Conservation (phyloP, 2,888 invertebrate species). For the Diabrotica balteata region DNA sequence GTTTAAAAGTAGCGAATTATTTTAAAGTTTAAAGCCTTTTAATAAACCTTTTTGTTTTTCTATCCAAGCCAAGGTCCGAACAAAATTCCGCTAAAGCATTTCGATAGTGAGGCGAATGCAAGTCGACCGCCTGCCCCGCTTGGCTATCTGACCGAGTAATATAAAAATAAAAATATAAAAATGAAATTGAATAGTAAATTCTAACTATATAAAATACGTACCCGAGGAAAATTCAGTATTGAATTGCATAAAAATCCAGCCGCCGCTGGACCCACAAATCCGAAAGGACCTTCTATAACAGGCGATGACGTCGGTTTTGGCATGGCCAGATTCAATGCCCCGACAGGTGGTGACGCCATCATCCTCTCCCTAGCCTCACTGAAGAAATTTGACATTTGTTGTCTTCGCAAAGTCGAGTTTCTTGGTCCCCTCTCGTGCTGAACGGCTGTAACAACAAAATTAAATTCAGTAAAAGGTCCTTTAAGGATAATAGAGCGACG, state of each 20-base stretch:
- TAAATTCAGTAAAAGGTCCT: constrained; percentile 24
- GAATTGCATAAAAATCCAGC: constrained; percentile 36
- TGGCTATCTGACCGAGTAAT: no score
- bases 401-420: constrained; percentile 91
- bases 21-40: no score
- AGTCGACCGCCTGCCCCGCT: no score
- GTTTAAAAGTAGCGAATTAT: no score
- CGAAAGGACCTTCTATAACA: constrained; percentile 43
- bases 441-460: constrained; percentile 75
- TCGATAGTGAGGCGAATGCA: no score
- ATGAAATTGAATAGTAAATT: no score
- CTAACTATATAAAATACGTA: constrained; percentile 33
- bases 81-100: no score
- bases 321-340: constrained; percentile 63
- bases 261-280: constrained; percentile 40
- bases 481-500: constrained; percentile 14
- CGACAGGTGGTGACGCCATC: constrained; percentile 53
- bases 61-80: no score
- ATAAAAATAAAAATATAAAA: no score
- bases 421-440: constrained; percentile 98
- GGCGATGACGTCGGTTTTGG: constrained; percentile 53
- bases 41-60: no score
- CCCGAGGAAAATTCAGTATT: constrained; percentile 42
- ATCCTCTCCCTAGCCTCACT: constrained; percentile 66
- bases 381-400: constrained; percentile 88